Evolutionary conservation across 2,113 vertebrate species (phyloP).

Genomic region (Thunnus thynnus): DNA sequence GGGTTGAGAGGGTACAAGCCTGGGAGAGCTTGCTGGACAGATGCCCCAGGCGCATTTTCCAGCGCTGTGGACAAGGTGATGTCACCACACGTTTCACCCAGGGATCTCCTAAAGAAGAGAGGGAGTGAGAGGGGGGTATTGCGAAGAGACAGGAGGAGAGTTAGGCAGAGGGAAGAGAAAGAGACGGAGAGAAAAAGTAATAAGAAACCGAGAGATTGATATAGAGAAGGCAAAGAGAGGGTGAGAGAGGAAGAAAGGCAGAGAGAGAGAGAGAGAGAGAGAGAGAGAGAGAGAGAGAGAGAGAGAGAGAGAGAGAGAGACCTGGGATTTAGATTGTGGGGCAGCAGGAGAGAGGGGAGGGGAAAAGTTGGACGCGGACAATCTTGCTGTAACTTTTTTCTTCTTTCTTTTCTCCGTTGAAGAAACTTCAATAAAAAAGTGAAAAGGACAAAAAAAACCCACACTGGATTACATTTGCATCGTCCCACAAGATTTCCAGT

Average conservation of each 20-base stretch:
- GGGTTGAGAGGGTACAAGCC: slow-evolving; percentile 24
- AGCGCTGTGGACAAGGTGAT: slow-evolving; percentile 71
- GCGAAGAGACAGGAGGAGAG: background rate
- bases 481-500: background rate
- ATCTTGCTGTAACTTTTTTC: slow-evolving; percentile 74
- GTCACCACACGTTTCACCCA: slow-evolving; percentile 67
- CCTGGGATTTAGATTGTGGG: slow-evolving; percentile 31
- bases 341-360: slow-evolving; percentile 65
- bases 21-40: slow-evolving; percentile 7
- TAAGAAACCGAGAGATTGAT: slow-evolving; percentile 34
- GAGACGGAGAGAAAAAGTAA: slow-evolving; percentile 39
- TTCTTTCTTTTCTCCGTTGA: slow-evolving; percentile 61
- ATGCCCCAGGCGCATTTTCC: slow-evolving; percentile 64
- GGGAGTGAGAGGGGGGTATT: background rate
- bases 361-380: slow-evolving; percentile 79
- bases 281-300: slow-evolving; percentile 12
- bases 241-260: background rate
- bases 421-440: slow-evolving; percentile 55
- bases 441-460: slow-evolving; percentile 24
- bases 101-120: slow-evolving; percentile 62
- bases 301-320: slow-evolving; percentile 39
- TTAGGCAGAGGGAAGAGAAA: background rate
- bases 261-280: background rate
- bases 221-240: background rate
- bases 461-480: slow-evolving; percentile 73